Evolutionary conservation across 2,797 vertebrate species (phyloP).

Genomic region (Diglossa cyanea): DNA sequence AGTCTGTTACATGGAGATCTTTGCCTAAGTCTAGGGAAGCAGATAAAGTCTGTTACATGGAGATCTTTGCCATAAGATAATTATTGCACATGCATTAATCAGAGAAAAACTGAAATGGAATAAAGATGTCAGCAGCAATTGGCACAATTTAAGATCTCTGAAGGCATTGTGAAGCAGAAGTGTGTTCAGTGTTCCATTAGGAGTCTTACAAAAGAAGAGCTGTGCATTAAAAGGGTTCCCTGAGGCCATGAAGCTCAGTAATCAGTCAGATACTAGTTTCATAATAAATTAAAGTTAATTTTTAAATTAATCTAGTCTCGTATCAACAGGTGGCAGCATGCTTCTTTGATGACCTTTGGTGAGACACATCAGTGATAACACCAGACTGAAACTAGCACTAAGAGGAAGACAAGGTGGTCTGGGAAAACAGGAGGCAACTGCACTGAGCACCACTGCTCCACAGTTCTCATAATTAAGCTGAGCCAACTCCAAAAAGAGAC

Average conservation of each 20-base stretch:
- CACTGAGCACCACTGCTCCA: background rate
- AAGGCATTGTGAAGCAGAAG: background rate
- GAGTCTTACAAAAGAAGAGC: background rate
- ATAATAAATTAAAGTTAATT: background rate
- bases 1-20: background rate
- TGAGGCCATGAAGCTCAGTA: background rate
- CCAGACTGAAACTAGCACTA: background rate
- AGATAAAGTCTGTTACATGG: slow-evolving; percentile 30
- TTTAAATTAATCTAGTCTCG: background rate
- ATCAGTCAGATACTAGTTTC: background rate
- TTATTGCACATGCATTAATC: slow-evolving; percentile 31
- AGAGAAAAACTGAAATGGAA: slow-evolving; percentile 18
- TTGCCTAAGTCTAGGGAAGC: slow-evolving; percentile 26
- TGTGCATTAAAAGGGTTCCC: background rate
- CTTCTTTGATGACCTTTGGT: background rate
- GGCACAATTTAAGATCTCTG: slow-evolving; percentile 9
- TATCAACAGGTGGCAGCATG: background rate
- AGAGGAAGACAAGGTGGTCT: background rate
- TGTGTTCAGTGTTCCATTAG: background rate
- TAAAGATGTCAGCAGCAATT: slow-evolving; percentile 17
- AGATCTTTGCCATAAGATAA: slow-evolving; percentile 29
- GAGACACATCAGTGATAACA: background rate
- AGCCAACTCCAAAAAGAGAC: background rate
- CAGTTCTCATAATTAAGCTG: background rate
- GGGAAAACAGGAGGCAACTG: background rate